Evolutionary conservation across 2,888 invertebrate genomes (phyloP), one percentile per base, ranked within the genome.

Genomic region (Cosmia trapezina): DNA sequence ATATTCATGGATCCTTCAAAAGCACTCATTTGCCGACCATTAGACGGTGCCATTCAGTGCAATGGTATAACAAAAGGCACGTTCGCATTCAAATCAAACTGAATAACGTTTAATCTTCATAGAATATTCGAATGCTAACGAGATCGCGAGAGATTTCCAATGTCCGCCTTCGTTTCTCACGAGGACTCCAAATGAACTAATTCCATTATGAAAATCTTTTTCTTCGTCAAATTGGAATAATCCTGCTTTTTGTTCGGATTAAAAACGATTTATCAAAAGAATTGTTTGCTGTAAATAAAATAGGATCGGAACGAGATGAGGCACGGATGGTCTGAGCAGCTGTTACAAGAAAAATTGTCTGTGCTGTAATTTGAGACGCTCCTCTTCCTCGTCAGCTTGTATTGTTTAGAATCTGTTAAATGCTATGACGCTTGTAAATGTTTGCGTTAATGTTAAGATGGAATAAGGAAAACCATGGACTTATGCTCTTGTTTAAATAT

Each of bases 181-280:
- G 70, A 80, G 76, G 73, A 67, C 79, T 79, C 66, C 57, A 86
- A 86, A 85, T 85, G 83, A 84, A 87, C 88, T 86, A 88, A 90
- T 85, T 88, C 86, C 87, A 89, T 90, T 89, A 87, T 81, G 75
- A 85, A 87, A 87, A 84, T 88, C 85, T 88, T 88, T 86, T 86
- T 82, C 80, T 82, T 76, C 76, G 65, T 71, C 75, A 84, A 82
- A 87, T 85, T 84, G 81, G 76, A 86, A 87, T 89, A 87, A 89
- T 87, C 85, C 74, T 80, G 83, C 88, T 86, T 85, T 89, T 89
- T 86, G 85, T 89, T 81, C 73, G 82, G 87, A 89, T 89, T 90
- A 88, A 89, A 90, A 90, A 84, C 87, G 84, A 89, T 90, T 90
- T 90, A 86, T 88, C 89, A 88, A 86, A 87, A 84, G 83, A 88